Conservation (phyloP, 2,797 vertebrate species). For the Bovichtus variegatus region DNA sequence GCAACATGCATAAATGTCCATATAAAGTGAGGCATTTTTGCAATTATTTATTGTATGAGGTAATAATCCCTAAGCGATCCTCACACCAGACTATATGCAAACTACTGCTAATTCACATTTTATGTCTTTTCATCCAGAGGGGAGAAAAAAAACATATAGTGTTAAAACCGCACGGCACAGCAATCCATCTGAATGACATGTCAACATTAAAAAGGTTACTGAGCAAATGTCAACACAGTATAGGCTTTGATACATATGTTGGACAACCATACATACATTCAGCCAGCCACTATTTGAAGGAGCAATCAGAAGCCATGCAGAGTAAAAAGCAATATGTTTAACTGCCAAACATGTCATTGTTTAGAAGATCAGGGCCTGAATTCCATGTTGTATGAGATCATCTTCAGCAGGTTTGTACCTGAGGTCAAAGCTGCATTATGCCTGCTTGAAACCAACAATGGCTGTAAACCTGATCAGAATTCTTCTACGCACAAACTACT, state of each 20-base stretch:
- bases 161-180: background rate
- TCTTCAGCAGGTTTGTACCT: constrained; percentile 14
- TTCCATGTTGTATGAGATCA: constrained; percentile 29
- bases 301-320: constrained; percentile 80
- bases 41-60: constrained; percentile 6
- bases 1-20: constrained; percentile 15
- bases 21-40: constrained; percentile 10
- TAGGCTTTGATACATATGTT: constrained; percentile 39
- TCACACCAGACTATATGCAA: background rate
- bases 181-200: constrained; percentile 3
- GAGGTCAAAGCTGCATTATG: background rate
- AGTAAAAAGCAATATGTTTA: constrained; percentile 49
- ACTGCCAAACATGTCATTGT: constrained; percentile 36
- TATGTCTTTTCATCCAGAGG: constrained; percentile 13
- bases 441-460: background rate
- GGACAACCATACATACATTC: constrained; percentile 55
- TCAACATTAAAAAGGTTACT: background rate
- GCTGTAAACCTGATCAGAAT: background rate
- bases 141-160: background rate
- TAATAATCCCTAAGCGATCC: background rate
- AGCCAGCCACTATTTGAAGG: constrained; percentile 67
- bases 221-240: constrained; percentile 44
- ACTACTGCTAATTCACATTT: background rate
- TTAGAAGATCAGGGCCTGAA: constrained; percentile 40
- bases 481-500: background rate